Conservation (phyloP, 2,888 invertebrate species). For the Platypus cylindrus region DNA sequence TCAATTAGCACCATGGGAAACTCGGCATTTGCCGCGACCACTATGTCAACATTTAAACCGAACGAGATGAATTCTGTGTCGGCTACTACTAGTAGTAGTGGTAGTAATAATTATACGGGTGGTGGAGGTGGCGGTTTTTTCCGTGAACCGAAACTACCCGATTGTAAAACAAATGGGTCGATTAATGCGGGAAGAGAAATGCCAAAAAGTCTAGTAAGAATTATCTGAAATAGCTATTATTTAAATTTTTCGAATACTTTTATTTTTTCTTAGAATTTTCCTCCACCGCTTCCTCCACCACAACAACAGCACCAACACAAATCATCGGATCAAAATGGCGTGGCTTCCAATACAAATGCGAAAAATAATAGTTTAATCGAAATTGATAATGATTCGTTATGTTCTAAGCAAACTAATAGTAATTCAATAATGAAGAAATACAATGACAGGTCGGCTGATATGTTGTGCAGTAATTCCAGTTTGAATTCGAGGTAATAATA, state of each 20-base stretch:
- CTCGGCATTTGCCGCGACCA: constrained; percentile 15
- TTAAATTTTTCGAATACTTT: too few relatives aligned
- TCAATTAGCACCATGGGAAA: too few relatives aligned
- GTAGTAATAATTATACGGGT: too few relatives aligned
- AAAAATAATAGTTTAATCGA: too few relatives aligned
- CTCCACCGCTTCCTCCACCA: constrained; percentile 11
- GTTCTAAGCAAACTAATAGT: constrained; percentile 3
- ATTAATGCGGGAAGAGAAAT: constrained; percentile 35
- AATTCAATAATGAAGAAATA: constrained; percentile 15
- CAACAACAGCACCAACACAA: constrained; percentile 8
- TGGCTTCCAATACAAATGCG: constrained; percentile 14
- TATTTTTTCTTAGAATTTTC: too few relatives aligned
- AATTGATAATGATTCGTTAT: not conserved
- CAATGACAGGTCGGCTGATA: constrained; percentile 28
- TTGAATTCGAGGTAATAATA: constrained; percentile 40
- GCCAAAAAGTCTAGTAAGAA: too few relatives aligned
- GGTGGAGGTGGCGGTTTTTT: constrained; percentile 13
- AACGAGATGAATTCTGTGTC: constrained; percentile 11
- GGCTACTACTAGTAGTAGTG: constrained; percentile 16
- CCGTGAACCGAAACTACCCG: constrained; percentile 22
- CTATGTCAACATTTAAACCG: constrained; percentile 3
- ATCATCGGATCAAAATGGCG: constrained; percentile 12
- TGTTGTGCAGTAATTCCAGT: constrained; percentile 42
- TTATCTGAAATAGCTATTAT: too few relatives aligned
- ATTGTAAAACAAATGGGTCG: constrained; percentile 22